A percentile compares a stretch with the other conserved stretches of the same genome.
Conservation (phyloP, 2,113 vertebrate species). For the Crotophaga sulcirostris region DNA sequence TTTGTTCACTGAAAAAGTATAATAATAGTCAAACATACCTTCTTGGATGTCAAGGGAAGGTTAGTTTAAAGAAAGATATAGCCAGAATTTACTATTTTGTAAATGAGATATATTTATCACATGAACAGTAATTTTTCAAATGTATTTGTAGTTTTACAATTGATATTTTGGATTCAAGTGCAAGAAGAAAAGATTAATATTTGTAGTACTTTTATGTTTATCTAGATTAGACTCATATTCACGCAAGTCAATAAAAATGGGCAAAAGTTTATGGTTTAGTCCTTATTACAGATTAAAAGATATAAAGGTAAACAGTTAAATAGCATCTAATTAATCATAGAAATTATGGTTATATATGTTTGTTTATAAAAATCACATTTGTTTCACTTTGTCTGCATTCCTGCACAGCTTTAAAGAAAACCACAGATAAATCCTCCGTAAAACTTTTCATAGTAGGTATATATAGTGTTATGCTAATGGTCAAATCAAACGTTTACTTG, state of each 20-base stretch:
- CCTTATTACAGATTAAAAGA: neutral
- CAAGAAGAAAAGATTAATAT: neutral
- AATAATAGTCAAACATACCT: neutral
- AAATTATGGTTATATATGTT: neutral
- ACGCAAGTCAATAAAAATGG: neutral
- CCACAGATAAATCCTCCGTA: neutral
- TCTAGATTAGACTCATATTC: neutral
- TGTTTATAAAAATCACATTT: neutral
- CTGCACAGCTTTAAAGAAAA: neutral
- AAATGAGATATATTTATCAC: neutral
- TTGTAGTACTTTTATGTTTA: neutral
- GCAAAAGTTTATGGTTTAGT: neutral
- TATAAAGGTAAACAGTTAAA: neutral
- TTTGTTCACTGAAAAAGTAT: neutral
- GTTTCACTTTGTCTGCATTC: neutral
- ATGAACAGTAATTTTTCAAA: neutral
- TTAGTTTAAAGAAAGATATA: neutral
- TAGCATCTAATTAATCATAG: neutral
- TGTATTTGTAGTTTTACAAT: neutral
- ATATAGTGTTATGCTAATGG: neutral
- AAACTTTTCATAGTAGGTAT: neutral
- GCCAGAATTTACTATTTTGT: neutral
- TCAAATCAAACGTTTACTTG: neutral
- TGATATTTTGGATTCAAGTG: neutral
- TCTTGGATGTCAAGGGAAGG: neutral